Percentiles rank a stretch among this genome's conserved stretches.
Conservation (phyloP, 1,140 invertebrate species). For the Polypedilum vanderplanki region DNA sequence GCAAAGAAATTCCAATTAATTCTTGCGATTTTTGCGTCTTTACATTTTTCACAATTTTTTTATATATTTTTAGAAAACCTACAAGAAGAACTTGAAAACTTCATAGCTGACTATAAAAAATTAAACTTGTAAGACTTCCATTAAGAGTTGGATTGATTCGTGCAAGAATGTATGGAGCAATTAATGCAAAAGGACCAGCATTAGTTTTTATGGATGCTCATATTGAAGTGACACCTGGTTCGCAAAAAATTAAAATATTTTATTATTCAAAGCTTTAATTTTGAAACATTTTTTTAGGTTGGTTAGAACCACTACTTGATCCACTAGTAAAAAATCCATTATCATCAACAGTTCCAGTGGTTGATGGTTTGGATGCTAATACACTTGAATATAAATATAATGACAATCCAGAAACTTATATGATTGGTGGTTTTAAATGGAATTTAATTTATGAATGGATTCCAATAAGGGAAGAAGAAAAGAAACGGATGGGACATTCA, state of each 20-base stretch:
- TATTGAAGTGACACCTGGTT: slow-evolving; percentile 80
- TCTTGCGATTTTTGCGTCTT: too few relatives aligned
- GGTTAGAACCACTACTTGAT: slow-evolving; percentile 87
- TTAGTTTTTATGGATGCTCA: slow-evolving; percentile 92
- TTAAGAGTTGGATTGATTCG: slow-evolving; percentile 79
- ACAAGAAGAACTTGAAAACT: slow-evolving; percentile 16
- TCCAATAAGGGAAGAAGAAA: slow-evolving; percentile 73
- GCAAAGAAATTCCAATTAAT: too few relatives aligned
- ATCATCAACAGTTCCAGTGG: slow-evolving; percentile 92
- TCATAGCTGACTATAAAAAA: slow-evolving; percentile 45
- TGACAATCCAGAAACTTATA: slow-evolving; percentile 68
- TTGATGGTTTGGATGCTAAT: slow-evolving; percentile 90
- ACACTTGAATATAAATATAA: slow-evolving; percentile 89
- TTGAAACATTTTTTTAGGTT: slow-evolving; percentile 56
- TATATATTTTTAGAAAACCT: slow-evolving; percentile 39
- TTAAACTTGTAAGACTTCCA: slow-evolving; percentile 66
- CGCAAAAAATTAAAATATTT: too few relatives aligned
- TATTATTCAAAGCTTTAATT: too few relatives aligned
- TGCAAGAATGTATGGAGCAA: slow-evolving; percentile 80
- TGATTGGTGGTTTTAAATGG: slow-evolving; percentile 91
- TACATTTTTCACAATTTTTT: not conserved
- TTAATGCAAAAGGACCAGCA: slow-evolving; percentile 71
- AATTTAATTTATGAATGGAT: slow-evolving; percentile 93
- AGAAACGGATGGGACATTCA: slow-evolving; percentile 57
- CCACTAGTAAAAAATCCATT: slow-evolving; percentile 79